These are phyloP conservation scores for Polyommatus iphigenia DNA, from an alignment of 2,888 invertebrate species.

Conservation along the genomic window DNA sequence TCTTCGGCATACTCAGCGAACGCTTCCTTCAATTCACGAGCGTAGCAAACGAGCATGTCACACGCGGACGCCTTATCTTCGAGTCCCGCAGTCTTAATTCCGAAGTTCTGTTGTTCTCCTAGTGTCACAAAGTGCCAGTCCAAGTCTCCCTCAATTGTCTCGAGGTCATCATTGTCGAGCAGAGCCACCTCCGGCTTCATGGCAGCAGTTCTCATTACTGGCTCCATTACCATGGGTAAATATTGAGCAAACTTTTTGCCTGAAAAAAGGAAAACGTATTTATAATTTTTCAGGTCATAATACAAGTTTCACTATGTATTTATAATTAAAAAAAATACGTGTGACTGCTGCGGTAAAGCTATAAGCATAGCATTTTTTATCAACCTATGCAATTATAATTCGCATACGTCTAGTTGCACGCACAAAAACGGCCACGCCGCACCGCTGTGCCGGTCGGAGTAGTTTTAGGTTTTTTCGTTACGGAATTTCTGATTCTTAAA, in stretches of 20 bases:
- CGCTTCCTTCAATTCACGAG: slow-evolving; percentile 94
- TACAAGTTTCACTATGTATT: too few relatives aligned
- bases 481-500: too few relatives aligned
- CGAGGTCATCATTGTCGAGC: slow-evolving; percentile 91
- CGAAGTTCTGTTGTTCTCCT: slow-evolving; percentile 97
- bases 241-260: slow-evolving; percentile 94
- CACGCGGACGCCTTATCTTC: slow-evolving; percentile 98
- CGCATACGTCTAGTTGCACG: too few relatives aligned
- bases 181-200: slow-evolving; percentile 96
- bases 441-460: too few relatives aligned
- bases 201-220: slow-evolving; percentile 94
- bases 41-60: slow-evolving; percentile 97
- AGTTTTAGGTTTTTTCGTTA: too few relatives aligned
- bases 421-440: too few relatives aligned
- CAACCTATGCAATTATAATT: too few relatives aligned
- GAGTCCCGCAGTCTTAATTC: slow-evolving; percentile 93
- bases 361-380: too few relatives aligned
- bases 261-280: slow-evolving; percentile 44
- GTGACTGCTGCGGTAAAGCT: too few relatives aligned
- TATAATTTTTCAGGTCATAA: neutral
- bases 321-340: too few relatives aligned
- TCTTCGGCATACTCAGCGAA: slow-evolving; percentile 81
- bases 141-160: slow-evolving; percentile 90
- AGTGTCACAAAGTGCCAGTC: slow-evolving; percentile 97
- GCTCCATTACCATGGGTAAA: slow-evolving; percentile 96